Evolutionary conservation across 2,113 vertebrate species (phyloP).

Genomic region (Passerina amoena): DNA sequence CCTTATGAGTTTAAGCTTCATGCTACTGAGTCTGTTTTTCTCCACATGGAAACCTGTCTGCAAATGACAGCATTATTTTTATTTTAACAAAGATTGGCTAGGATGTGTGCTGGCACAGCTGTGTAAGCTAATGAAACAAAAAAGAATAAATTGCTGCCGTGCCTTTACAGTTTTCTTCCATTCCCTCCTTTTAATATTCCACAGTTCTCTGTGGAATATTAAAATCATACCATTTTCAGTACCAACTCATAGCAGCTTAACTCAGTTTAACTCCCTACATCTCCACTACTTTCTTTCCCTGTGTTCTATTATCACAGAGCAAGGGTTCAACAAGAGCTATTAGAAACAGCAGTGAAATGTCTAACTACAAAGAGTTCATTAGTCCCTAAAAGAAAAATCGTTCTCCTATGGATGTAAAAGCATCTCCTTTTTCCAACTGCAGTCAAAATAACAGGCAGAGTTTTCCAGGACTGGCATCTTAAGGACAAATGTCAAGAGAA

Average conservation of each 20-base stretch:
- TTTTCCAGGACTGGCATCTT: not conserved
- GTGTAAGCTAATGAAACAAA: not conserved
- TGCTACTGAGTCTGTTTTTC: not conserved
- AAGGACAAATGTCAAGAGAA: not conserved
- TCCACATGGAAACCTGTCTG: not conserved
- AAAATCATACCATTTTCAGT: not conserved
- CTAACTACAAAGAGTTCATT: not conserved
- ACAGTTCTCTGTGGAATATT: not conserved
- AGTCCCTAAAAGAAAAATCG: not conserved
- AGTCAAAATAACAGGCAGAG: not conserved
- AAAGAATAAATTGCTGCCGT: not conserved
- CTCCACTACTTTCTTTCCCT: not conserved
- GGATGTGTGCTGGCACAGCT: not conserved
- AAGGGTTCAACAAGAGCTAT: not conserved
- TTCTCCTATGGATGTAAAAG: not conserved
- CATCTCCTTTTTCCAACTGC: not conserved
- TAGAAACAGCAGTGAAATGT: not conserved
- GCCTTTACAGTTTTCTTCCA: not conserved
- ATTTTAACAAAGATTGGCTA: conserved; percentile 4
- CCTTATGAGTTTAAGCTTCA: not conserved
- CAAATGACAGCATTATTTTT: not conserved
- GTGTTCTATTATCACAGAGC: not conserved
- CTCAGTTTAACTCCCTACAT: not conserved
- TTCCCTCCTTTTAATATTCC: not conserved
- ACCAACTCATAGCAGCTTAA: not conserved